Evolutionary conservation across 1,140 invertebrate species (phyloP), one percentile per base, ranked within the genome.

Genomic region (Lepidurus packardi): DNA sequence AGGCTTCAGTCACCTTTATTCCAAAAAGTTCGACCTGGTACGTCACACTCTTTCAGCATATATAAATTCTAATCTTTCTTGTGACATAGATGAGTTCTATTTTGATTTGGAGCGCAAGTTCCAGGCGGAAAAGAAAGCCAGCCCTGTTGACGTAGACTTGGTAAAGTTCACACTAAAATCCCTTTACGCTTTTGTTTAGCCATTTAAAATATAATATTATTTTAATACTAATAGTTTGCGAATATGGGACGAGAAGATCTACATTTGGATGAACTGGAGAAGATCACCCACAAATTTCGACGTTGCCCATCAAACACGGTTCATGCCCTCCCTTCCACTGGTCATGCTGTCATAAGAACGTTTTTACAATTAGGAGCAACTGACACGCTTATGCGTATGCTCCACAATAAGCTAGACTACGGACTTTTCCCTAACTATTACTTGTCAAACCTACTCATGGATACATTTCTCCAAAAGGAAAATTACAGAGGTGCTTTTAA

Each of bases 341-440:
- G 89, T 82, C 92, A 96, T 86, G 93, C 94, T 34, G 88, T 93
- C 44, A 87, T 95, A 53, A 85, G 93, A 80, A 87, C 88, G 78
- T 90, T 91, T 73, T 80, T 95, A 1, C 85, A 90, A 53, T 84
- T 85, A 81, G 86, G 87, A 0, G 85, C 89, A 79, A 81, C 83
- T 43, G 85, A 93, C 13, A 87, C 91, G 43, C 85, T 97, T 13
- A 81, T 95, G 1, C 84, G 88, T 34, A 87, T 96, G 16, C 84
- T 98, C 16, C 88, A 92, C 81, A 91, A 96, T 83, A 89, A 94
- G 75, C 84, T 95, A 11, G 92, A 92, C 82, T 98, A 93, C 86
- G 96, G 97, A 1, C 85, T 98, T 43, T 97, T 98, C 83, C 88
- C 94, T 16, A 94, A 98, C 86, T 84, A 90, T 78, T 91, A 91